Conservation (phyloP, 2,888 invertebrate species). For the Hydropsyche betteni region DNA sequence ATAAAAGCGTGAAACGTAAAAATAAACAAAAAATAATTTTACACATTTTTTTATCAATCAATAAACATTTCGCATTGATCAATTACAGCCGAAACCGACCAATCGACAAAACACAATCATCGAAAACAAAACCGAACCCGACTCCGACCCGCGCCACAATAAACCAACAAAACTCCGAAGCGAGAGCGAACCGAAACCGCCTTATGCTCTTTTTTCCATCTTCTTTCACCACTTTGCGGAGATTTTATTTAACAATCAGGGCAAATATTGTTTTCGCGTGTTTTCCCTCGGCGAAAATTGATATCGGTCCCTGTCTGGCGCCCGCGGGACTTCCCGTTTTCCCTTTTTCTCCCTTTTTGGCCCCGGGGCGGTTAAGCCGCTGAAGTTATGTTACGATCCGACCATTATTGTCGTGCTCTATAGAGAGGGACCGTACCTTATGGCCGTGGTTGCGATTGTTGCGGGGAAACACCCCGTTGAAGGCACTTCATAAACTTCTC, state of each 20-base stretch:
- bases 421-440: slow-evolving; percentile 48
- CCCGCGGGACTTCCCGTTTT: slow-evolving; percentile 26
- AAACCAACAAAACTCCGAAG: too few species aligned
- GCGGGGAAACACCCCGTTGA: slow-evolving; percentile 31
- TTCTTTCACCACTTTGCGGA: slow-evolving; percentile 35
- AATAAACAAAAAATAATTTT: too few species aligned
- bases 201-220: slow-evolving; percentile 4
- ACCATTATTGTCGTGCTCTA: slow-evolving; percentile 49
- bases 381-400: slow-evolving; percentile 51
- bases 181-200: too few species aligned
- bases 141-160: too few species aligned
- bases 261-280: slow-evolving; percentile 51
- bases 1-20: too few species aligned
- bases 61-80: too few species aligned
- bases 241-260: slow-evolving; percentile 52
- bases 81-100: too few species aligned
- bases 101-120: too few species aligned
- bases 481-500: slow-evolving; percentile 40
- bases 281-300: slow-evolving; percentile 45
- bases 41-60: too few species aligned
- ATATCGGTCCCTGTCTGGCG: slow-evolving; percentile 39
- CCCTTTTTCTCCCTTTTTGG: slow-evolving; percentile 36
- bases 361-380: slow-evolving; percentile 36
- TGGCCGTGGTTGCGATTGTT: slow-evolving; percentile 33
- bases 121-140: too few species aligned